phyloP scores from a whole-genome alignment of 2,113 vertebrate genomes.

The Malurus elegans region DNA sequence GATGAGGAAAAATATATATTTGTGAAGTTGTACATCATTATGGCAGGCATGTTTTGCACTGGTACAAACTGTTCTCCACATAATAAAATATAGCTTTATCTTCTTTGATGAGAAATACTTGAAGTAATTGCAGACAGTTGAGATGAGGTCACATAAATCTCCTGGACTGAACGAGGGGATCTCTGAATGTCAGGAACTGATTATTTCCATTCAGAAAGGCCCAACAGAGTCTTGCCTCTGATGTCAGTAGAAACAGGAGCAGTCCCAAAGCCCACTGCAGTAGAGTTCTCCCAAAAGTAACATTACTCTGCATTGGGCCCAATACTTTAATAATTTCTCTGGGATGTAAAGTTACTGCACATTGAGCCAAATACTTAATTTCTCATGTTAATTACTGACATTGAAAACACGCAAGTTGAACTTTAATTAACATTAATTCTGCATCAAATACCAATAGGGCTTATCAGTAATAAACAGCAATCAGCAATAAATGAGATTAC shows the following conservation, averaged over 20 bases:
- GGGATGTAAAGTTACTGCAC: not conserved
- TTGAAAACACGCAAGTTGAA: not conserved
- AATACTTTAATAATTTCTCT: not conserved
- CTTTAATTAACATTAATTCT: slow-evolving; percentile 25
- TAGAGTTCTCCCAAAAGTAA: not conserved
- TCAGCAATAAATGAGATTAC: not conserved
- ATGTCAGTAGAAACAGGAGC: not conserved
- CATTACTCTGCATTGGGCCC: not conserved
- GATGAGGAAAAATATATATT: not conserved
- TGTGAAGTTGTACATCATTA: not conserved
- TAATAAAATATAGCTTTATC: not conserved
- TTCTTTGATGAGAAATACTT: not conserved
- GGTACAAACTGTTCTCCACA: not conserved
- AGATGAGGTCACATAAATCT: not conserved
- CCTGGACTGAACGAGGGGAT: not conserved
- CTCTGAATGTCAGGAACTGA: not conserved
- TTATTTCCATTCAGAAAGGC: not conserved
- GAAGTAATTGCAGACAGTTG: not conserved
- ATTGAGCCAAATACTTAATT: not conserved
- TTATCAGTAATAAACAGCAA: slow-evolving; percentile 31
- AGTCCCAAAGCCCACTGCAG: not conserved
- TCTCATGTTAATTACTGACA: not conserved
- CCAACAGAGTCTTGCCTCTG: not conserved
- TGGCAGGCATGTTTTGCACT: not conserved
- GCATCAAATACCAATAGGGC: not conserved